These are phyloP conservation scores for Halocaridina rubra DNA, from an alignment of 2,888 invertebrate species.

Conservation along the genomic window DNA sequence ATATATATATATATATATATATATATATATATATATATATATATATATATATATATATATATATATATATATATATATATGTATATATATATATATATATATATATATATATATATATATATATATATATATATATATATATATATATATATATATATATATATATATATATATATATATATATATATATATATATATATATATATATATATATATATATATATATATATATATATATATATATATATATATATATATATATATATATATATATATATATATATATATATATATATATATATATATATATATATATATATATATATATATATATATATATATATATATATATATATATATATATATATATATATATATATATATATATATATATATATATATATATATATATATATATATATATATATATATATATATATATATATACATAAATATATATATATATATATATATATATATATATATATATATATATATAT, in stretches of 20 bases:
- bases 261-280: neutral
- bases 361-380: neutral
- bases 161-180: conserved; percentile 3
- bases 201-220: neutral
- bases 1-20: conserved; percentile 19
- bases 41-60: neutral
- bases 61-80: neutral
- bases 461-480: neutral
- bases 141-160: neutral
- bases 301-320: neutral
- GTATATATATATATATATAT: neutral
- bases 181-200: conserved; percentile 12
- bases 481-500: neutral
- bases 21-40: neutral
- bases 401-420: neutral
- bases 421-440: neutral
- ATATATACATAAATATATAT: neutral
- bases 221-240: neutral
- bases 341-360: neutral
- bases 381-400: neutral
- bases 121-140: neutral
- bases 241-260: neutral
- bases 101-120: neutral
- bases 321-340: neutral
- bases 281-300: neutral